Conservation (phyloP, 1,140 invertebrate species). For the Drosophila parvula region DNA sequence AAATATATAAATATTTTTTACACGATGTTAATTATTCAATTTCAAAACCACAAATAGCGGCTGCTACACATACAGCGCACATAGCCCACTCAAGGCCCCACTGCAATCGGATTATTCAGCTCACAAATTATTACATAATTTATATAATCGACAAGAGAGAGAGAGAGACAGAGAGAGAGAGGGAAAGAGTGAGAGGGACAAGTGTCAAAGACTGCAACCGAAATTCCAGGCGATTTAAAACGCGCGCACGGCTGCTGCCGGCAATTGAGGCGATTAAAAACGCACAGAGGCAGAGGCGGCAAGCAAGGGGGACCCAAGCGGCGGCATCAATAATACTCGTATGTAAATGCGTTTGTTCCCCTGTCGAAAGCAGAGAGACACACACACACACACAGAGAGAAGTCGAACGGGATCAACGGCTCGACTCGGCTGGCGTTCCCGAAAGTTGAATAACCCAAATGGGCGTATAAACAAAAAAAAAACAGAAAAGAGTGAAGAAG, state of each 20-base stretch:
- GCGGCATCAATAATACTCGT: constrained; percentile 43
- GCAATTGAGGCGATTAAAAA: constrained; percentile 64
- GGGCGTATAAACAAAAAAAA: constrained; percentile 69
- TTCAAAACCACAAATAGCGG: constrained; percentile 1
- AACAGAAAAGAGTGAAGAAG: constrained; percentile 5
- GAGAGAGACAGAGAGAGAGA: not conserved
- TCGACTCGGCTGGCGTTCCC: constrained; percentile 61
- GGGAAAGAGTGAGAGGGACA: constrained; percentile 12
- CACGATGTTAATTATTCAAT: not conserved
- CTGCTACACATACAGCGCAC: not conserved
- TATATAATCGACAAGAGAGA: constrained; percentile 33
- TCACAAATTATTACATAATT: constrained; percentile 67
- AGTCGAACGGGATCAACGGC: constrained; percentile 79
- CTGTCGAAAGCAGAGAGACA: constrained; percentile 49
- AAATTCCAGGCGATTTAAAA: constrained; percentile 64
- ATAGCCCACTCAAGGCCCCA: constrained; percentile 8
- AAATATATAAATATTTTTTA: not conserved
- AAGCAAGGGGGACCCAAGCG: not conserved
- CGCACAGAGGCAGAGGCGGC: not conserved
- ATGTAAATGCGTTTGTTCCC: constrained; percentile 79
- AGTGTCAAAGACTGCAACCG: constrained; percentile 53
- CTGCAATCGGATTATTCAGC: constrained; percentile 28
- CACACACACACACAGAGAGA: constrained; percentile 33
- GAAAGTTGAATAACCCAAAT: constrained; percentile 81
- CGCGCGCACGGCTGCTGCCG: constrained; percentile 19